Percentiles rank a stretch among this genome's conserved stretches.
These are phyloP conservation scores for Andrena bicolor DNA, from an alignment of 2,888 invertebrate species.

Conservation along the genomic window DNA sequence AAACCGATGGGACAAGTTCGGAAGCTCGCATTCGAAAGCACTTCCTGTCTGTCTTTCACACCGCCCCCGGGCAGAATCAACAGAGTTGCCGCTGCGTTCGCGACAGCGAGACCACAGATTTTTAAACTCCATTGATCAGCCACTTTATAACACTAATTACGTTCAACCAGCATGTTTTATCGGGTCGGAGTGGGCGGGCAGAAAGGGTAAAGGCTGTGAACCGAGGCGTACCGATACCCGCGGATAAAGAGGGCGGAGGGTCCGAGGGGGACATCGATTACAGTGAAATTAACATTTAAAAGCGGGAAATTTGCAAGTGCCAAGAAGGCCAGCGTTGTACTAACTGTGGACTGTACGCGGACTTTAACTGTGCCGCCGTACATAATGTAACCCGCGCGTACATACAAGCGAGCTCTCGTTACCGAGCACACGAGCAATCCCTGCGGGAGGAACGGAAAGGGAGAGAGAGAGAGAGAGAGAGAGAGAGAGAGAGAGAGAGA, in stretches of 20 bases:
- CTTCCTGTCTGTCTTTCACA: too few species aligned
- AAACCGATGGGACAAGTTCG: too few species aligned
- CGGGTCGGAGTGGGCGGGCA: constrained; percentile 28
- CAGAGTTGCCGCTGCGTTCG: background rate
- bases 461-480: background rate
- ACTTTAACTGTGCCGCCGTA: constrained; percentile 55
- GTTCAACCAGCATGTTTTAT: constrained; percentile 30
- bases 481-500: background rate
- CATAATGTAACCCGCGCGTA: constrained; percentile 60
- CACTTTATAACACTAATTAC: constrained; percentile 38
- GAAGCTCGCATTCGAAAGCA: too few species aligned
- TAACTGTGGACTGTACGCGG: constrained; percentile 47
- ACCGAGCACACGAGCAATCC: constrained; percentile 50
- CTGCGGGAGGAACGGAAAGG: constrained; percentile 29
- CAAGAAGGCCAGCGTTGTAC: constrained; percentile 61
- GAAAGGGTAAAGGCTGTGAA: constrained; percentile 44
- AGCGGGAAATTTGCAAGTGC: constrained; percentile 78
- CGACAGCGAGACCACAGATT: background rate
- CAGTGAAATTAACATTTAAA: constrained; percentile 76
- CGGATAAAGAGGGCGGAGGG: background rate
- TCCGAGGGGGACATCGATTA: constrained; percentile 71
- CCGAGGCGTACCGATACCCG: constrained; percentile 24
- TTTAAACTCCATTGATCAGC: constrained; percentile 16
- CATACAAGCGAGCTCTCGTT: constrained; percentile 68
- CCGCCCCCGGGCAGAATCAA: too few species aligned